Base-by-base conservation (phyloP, 2,888 invertebrate species). In the Stegophylla sp. region DNA sequence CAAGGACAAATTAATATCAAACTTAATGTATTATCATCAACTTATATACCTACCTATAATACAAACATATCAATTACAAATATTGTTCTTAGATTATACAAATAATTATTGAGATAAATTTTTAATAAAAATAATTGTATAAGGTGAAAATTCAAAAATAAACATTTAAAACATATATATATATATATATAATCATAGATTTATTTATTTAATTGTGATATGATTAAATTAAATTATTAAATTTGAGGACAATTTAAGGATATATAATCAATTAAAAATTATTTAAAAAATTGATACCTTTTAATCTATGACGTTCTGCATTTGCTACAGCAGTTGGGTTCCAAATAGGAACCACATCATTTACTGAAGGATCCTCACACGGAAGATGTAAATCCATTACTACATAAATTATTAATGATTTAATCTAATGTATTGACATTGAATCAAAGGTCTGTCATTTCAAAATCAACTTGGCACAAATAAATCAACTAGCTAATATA, bases 391-490 rank as follows among this genome's bases (percentile, higher is more conserved):
- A 79, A 63, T 79, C 79, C 79, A 79, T 79, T 1, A 71, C 79
- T 79, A 79, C 28, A 61, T 23, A 53, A 20, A 28, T 69, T 23
- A 69, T 17, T 61, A 51, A 61, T 23, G 28, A 63, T 45, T 59
- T 4, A 79, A 79, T 26, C 45, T 41, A 63, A 71, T 20, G 45
- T 61, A 63, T 61, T 79, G 79, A 71, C 79, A 71, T 79, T 79
- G 61, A 79, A 59, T 79, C 53, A 59, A 77, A 63, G 13, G 48
- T 71, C 79, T 41, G 15, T 79, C 20, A 79, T 79, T 79, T 79
- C 79, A 79, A 79, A 79, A 79, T 77, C 48, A 69, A 79, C 41
- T 79, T 79, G 79, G 79, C 79, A 79, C 79, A 71, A 79, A 51
- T 23, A 48, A 48, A 79, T 41, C 17, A 63, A 79, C 23, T 23